Percentiles rank a stretch among this genome's conserved stretches.
Conservation (phyloP, 2,113 vertebrate species). For the Ceuthmochares aereus region DNA sequence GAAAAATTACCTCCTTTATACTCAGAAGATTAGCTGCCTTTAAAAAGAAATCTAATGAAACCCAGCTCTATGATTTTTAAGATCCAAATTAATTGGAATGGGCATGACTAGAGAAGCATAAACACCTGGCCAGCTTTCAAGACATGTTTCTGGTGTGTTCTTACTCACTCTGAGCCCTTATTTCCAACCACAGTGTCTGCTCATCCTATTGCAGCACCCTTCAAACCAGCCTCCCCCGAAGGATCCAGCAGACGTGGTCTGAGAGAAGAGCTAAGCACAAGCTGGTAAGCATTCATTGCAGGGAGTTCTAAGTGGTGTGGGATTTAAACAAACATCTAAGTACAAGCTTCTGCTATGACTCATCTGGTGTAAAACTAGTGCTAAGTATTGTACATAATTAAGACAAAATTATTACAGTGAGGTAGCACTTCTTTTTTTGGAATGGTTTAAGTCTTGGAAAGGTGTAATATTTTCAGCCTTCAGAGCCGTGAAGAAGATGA, state of each 20-base stretch:
- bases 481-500: conserved; percentile 35
- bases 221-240: not conserved
- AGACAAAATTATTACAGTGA: conserved; percentile 67
- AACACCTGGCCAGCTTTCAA: not conserved
- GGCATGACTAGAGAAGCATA: not conserved
- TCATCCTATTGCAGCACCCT: not conserved
- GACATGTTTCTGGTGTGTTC: not conserved
- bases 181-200: not conserved
- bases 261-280: not conserved
- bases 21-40: not conserved
- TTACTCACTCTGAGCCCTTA: not conserved
- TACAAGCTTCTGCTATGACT: conserved; percentile 58
- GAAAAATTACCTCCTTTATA: not conserved
- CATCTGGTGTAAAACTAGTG: conserved; percentile 61
- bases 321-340: conserved; percentile 56
- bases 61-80: not conserved
- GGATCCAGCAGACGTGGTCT: not conserved
- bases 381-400: conserved; percentile 69
- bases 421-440: conserved; percentile 57
- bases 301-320: not conserved
- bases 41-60: not conserved
- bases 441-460: conserved; percentile 7
- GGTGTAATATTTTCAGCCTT: conserved; percentile 39
- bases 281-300: not conserved
- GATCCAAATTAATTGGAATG: not conserved